A percentile compares a stretch with the other conserved stretches of the same genome.
Conservation (phyloP, 2,113 vertebrate genomes). For the Hydrolagus affinis region DNA sequence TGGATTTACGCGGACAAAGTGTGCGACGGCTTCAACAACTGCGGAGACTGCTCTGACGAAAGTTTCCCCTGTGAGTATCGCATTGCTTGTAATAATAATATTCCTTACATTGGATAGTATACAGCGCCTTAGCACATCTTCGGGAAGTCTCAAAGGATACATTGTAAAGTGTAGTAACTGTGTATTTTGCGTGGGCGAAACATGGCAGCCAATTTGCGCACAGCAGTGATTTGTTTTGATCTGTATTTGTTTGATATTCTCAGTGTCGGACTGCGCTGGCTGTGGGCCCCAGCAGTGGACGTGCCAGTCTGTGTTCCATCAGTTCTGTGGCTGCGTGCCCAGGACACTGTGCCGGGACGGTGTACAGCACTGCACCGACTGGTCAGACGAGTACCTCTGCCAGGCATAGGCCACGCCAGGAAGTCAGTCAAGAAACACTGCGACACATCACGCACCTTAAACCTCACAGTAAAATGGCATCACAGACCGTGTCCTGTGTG, state of each 20-base stretch:
- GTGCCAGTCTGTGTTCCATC: slow-evolving; percentile 48
- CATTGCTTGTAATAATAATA: neutral
- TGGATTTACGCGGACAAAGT: slow-evolving; percentile 62
- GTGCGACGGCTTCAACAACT: slow-evolving; percentile 59
- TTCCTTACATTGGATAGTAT: too few species aligned
- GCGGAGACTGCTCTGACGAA: slow-evolving; percentile 69
- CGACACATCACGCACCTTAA: too few species aligned
- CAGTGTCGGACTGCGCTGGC: slow-evolving; percentile 48
- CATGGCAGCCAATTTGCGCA: neutral
- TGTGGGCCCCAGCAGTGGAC: slow-evolving; percentile 56
- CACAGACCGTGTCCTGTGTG: too few species aligned
- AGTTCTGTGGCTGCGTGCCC: slow-evolving; percentile 60
- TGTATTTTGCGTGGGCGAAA: too few species aligned
- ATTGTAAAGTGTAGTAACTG: too few species aligned
- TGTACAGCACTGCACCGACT: slow-evolving; percentile 55
- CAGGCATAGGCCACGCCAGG: slow-evolving; percentile 19
- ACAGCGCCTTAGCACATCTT: too few species aligned
- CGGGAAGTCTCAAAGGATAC: too few species aligned
- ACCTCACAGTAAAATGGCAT: too few species aligned
- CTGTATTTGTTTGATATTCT: neutral
- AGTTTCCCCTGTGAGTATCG: slow-evolving; percentile 39
- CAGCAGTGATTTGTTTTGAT: neutral
- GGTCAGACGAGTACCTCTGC: slow-evolving; percentile 62
- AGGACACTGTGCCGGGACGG: slow-evolving; percentile 50
- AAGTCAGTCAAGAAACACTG: neutral